phyloP scores from a whole-genome alignment of 2,113 vertebrate species.

The Conger conger region DNA sequence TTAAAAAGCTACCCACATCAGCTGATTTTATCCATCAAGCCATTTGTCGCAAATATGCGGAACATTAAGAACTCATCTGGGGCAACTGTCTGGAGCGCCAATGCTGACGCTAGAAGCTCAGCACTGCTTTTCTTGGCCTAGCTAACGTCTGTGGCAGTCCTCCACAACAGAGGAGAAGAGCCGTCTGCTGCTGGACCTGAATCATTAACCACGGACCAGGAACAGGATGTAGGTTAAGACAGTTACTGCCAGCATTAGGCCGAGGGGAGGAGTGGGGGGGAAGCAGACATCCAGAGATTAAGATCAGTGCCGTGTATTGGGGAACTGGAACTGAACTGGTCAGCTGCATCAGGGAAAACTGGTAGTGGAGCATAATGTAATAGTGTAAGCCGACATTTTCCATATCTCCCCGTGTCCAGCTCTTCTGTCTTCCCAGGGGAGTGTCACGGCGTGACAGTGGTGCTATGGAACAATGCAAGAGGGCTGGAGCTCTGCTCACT shows the following conservation, averaged over 20 bases:
- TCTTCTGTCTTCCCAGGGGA: too few relatives aligned
- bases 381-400: too few relatives aligned
- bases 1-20: too few relatives aligned
- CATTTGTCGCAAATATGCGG: too few relatives aligned
- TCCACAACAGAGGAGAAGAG: neutral
- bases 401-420: too few relatives aligned
- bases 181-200: neutral
- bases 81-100: neutral
- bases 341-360: neutral
- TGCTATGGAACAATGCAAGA: too few relatives aligned
- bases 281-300: neutral
- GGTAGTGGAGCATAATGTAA: neutral
- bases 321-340: neutral
- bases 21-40: too few relatives aligned
- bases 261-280: too few relatives aligned
- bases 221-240: slow-evolving; percentile 64
- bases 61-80: too few relatives aligned
- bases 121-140: too few relatives aligned
- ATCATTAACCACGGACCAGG: slow-evolving; percentile 25
- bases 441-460: too few relatives aligned
- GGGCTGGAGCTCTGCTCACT: too few relatives aligned
- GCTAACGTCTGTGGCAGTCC: neutral
- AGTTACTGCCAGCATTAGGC: slow-evolving; percentile 54
- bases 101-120: neutral
- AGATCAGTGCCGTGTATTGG: neutral